Conservation (phyloP, 2,113 vertebrate species). For the Ornithorhynchus anatinus region DNA sequence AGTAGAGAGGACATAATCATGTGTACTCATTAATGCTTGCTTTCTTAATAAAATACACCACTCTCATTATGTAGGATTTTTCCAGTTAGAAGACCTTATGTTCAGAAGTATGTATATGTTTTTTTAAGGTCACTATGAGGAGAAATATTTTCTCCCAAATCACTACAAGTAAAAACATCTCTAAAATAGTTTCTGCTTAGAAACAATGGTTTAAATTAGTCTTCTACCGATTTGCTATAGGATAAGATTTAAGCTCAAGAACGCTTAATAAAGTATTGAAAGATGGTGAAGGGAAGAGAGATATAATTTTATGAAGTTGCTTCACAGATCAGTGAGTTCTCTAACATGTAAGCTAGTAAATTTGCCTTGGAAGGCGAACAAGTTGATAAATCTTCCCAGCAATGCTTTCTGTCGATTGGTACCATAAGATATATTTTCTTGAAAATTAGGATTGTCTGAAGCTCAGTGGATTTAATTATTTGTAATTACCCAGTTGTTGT, state of each 20-base stretch:
- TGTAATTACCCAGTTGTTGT: conserved; percentile 90
- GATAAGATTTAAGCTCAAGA: conserved; percentile 10
- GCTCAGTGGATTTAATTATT: conserved; percentile 92
- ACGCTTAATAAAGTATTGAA: too few relatives aligned
- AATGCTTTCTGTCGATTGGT: conserved; percentile 75
- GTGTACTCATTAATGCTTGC: too few relatives aligned
- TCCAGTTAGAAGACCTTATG: too few relatives aligned
- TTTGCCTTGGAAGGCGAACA: conserved; percentile 70
- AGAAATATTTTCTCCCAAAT: neutral
- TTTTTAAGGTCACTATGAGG: neutral
- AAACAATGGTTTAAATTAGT: conserved; percentile 11
- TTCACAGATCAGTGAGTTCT: conserved; percentile 64
- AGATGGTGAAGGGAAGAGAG: neutral
- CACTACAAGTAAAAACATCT: neutral
- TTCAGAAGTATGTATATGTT: too few relatives aligned
- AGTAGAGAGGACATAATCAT: too few relatives aligned
- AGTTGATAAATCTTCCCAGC: conserved; percentile 72
- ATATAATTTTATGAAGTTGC: conserved; percentile 54
- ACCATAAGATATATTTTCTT: conserved; percentile 90
- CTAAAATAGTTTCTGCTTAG: conserved; percentile 8
- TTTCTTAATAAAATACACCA: too few relatives aligned
- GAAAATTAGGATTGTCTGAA: conserved; percentile 91
- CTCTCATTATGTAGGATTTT: too few relatives aligned
- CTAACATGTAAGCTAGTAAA: conserved; percentile 63
- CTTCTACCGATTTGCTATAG: neutral